Conservation (phyloP, 2,888 invertebrate genomes). For the Panopea generosa region DNA sequence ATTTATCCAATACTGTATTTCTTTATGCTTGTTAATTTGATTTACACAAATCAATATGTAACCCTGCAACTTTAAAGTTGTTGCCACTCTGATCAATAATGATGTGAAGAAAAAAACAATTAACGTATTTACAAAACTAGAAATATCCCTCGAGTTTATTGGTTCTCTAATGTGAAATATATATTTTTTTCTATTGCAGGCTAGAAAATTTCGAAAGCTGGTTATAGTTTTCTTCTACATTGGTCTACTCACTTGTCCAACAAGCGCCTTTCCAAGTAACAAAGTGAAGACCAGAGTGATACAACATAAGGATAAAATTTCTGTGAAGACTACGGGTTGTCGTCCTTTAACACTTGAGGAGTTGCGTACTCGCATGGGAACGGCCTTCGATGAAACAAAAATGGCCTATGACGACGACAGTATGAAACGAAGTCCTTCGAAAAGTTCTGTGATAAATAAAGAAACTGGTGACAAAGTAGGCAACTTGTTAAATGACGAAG, state of each 20-base stretch:
- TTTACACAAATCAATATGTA: no score
- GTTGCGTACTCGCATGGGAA: slow-evolving; percentile 69
- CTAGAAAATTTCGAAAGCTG: slow-evolving; percentile 61
- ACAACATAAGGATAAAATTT: slow-evolving; percentile 43
- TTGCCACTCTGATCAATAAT: no score
- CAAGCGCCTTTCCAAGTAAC: slow-evolving; percentile 55
- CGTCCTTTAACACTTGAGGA: slow-evolving; percentile 64
- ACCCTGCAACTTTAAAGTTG: no score
- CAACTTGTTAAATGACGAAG: slow-evolving; percentile 50
- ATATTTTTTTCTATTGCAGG: no score
- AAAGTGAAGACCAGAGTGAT: slow-evolving; percentile 48
- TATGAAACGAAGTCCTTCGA: slow-evolving; percentile 58
- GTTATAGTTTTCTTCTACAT: slow-evolving; percentile 61
- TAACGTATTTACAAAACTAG: no score
- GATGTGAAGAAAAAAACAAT: no score
- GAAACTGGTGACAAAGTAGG: slow-evolving; percentile 52
- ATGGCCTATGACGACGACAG: slow-evolving; percentile 70
- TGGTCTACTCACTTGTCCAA: slow-evolving; percentile 57
- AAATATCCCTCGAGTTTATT: no score
- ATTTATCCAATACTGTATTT: no score
- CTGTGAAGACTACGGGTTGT: slow-evolving; percentile 64
- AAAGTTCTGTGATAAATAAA: slow-evolving; percentile 49
- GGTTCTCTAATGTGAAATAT: no score
- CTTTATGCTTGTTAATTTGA: no score
- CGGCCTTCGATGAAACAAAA: slow-evolving; percentile 69